phyloP scores from a whole-genome alignment of 2,113 vertebrate species.

The Bos indicus region DNA sequence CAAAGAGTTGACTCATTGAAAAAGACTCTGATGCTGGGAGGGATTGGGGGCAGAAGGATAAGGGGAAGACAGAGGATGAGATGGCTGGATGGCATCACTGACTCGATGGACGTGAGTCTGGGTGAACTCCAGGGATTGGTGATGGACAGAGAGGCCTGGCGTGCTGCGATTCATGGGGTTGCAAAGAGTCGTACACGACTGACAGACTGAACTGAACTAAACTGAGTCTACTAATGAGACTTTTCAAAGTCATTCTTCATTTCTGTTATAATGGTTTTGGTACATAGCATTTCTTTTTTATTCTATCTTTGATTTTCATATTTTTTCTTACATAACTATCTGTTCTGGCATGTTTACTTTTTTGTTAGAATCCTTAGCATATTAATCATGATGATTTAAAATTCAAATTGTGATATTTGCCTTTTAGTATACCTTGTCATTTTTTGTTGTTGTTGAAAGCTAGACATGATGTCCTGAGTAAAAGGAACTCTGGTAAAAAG shows the following conservation, averaged over 20 bases:
- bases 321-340: neutral
- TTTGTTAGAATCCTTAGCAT: neutral
- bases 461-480: neutral
- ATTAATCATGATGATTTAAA: neutral
- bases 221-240: neutral
- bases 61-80: too few species aligned
- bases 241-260: neutral
- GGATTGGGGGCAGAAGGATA: too few species aligned
- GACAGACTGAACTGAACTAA: too few species aligned
- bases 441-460: conserved; percentile 5
- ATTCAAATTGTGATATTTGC: neutral
- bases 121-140: too few species aligned
- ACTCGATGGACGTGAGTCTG: too few species aligned
- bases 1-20: too few species aligned
- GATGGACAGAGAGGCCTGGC: too few species aligned
- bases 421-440: neutral
- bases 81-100: too few species aligned
- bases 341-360: neutral
- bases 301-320: neutral
- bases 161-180: too few species aligned
- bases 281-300: neutral
- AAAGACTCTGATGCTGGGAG: too few species aligned
- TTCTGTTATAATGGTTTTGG: neutral
- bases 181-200: too few species aligned
- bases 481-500: neutral